Percentiles rank a stretch among this genome's conserved stretches.
phyloP scores from a whole-genome alignment of 2,113 vertebrate genomes.

The Raja brachyura region DNA sequence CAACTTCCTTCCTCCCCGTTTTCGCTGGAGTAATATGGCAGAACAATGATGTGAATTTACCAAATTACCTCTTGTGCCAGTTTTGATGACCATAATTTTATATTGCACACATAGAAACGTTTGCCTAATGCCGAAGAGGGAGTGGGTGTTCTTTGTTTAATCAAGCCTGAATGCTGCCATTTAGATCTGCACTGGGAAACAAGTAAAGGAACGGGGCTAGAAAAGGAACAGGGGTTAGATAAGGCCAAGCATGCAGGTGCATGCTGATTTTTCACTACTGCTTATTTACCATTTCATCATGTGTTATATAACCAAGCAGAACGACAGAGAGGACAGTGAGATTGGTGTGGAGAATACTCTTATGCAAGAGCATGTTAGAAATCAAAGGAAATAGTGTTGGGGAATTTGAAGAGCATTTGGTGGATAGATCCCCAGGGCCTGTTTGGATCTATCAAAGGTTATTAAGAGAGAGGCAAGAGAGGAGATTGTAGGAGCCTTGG shows the following conservation, averaged over 20 bases:
- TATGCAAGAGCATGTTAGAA: too few species aligned
- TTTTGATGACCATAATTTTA: not conserved
- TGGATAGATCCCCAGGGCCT: too few species aligned
- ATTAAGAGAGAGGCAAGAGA: too few species aligned
- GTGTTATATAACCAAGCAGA: not conserved
- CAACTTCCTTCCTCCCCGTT: not conserved
- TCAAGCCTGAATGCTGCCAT: too few species aligned
- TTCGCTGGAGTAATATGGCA: not conserved
- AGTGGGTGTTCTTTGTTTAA: not conserved
- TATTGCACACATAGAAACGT: not conserved
- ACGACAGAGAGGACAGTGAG: not conserved
- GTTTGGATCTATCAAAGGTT: too few species aligned
- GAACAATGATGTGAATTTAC: not conserved
- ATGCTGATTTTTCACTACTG: not conserved
- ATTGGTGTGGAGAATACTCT: too few species aligned
- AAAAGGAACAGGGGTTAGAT: not conserved
- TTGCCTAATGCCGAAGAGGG: not conserved
- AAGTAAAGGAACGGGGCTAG: not conserved
- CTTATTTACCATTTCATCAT: too few species aligned
- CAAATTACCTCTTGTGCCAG: not conserved
- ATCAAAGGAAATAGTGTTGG: too few species aligned
- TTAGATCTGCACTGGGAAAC: not conserved
- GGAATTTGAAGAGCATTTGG: too few species aligned
- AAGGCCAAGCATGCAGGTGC: not conserved
- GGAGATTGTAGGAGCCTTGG: too few species aligned